Conservation (phyloP, 2,888 invertebrate species). For the Acrobasis repandana region DNA sequence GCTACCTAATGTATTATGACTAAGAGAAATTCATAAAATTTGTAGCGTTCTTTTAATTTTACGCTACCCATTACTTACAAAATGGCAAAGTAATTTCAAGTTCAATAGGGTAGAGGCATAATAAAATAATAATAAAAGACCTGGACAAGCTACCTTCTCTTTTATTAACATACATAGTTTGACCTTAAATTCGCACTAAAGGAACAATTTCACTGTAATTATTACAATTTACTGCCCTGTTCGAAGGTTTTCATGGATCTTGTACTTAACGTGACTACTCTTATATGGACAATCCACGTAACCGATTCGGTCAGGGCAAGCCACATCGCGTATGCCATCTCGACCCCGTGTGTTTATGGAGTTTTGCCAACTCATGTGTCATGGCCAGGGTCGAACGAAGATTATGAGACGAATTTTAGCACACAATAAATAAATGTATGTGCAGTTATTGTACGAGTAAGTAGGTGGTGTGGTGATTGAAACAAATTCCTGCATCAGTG, state of each 20-base stretch:
- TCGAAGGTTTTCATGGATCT: not conserved
- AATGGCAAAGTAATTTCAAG: not conserved
- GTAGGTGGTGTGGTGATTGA: not conserved
- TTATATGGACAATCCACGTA: constrained; percentile 12
- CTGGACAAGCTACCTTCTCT: not conserved
- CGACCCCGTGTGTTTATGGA: constrained; percentile 18
- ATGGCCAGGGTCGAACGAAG: constrained; percentile 9
- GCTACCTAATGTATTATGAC: too few relatives aligned
- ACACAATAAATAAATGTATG: not conserved
- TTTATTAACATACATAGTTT: constrained; percentile 10
- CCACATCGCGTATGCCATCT: constrained; percentile 5
- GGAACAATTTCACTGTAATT: constrained; percentile 8
- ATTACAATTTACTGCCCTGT: constrained; percentile 10
- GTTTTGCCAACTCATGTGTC: constrained; percentile 22
- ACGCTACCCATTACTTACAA: not conserved
- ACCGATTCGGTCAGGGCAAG: constrained; percentile 12
- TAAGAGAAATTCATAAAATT: not conserved
- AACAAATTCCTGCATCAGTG: not conserved
- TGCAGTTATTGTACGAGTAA: not conserved
- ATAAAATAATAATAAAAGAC: not conserved
- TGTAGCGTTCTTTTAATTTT: not conserved
- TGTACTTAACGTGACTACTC: not conserved
- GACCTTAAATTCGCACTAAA: constrained; percentile 12
- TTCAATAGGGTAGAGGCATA: not conserved
- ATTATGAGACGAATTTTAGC: not conserved